Evolutionary conservation across 1,140 invertebrate genomes (phyloP), one percentile per base, ranked within the genome.

Genomic region (Rhyacophila brunnea): DNA sequence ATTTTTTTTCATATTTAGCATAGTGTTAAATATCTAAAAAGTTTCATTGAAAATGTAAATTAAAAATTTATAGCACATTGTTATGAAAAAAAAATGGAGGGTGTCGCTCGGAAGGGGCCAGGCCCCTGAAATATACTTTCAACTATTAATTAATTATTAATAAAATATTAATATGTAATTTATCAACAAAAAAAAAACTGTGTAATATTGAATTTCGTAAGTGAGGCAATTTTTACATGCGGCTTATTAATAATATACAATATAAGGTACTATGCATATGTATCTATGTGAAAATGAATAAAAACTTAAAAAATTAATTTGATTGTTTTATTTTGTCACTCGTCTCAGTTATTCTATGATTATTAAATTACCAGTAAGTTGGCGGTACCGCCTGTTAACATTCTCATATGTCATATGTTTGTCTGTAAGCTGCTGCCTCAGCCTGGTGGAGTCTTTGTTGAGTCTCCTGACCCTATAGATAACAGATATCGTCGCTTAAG

Each of bases 251-350:
- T 53, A 52, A 36, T 49, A 51, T 55, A 57, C 54, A 40, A 57
- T 54, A 53, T 47, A 23, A 56, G 54, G 42, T 57, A 57, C 54
- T 57, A 45, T 43, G 54, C 54, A 49, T 32, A 48, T 57, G 54
- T 57, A 57, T 57, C 54, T 57, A 34, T 57, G 54, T 48, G 46
- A 57, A 57, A 57, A 57, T 57, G 40, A 57, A 57, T 48, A 57
- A 57, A 54, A 54, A 54, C 52, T 34, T 54, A 19, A 54, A 54
- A 54, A 51, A 32, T 49, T 32, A 4, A 32, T 2, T 32, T 15
- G 13, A 1, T 14, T 40, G 3, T 40, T 40, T 40, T 40, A 13
- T 15, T 13, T 40, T n/a, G 9, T 28, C 23, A 28, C 9, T 28
- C n/a, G n/a, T n/a, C n/a, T n/a, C n/a, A n/a, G n/a, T n/a, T n/a